These are phyloP conservation scores for Cataglyphis albicans DNA, from an alignment of 2,888 invertebrate genomes.

Conservation along the genomic window DNA sequence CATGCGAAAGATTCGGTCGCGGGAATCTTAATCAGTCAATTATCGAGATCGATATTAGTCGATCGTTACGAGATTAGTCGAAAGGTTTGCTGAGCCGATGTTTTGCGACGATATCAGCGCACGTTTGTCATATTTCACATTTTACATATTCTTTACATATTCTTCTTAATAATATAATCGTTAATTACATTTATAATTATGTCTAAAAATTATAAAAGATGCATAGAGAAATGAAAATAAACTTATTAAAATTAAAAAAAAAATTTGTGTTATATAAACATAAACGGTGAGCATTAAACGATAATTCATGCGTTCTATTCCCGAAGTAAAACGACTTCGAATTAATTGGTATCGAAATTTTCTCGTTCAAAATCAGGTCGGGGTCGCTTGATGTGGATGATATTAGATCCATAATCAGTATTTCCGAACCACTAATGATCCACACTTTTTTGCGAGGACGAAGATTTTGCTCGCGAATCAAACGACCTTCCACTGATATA, in stretches of 20 bases:
- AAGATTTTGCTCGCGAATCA: conserved; percentile 51
- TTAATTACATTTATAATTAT: not conserved
- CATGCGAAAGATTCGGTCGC: not conserved
- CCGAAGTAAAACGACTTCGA: not conserved
- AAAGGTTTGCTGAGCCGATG: not conserved
- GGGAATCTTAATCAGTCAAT: conserved; percentile 2
- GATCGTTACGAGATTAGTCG: not conserved
- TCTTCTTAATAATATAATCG: not conserved
- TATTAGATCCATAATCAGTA: conserved; percentile 56
- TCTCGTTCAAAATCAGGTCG: conserved; percentile 52
- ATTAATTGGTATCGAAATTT: conserved; percentile 34
- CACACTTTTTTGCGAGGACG: conserved; percentile 27
- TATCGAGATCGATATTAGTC: not conserved
- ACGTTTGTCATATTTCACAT: not conserved
- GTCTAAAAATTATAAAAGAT: not conserved
- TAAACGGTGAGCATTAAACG: not conserved
- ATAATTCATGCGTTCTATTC: not conserved
- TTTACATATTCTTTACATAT: not conserved
- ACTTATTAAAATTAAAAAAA: not conserved
- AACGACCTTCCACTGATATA: conserved; percentile 37
- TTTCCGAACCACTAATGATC: conserved; percentile 48
- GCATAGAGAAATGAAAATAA: not conserved
- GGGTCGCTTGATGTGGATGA: conserved; percentile 25
- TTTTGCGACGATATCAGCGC: not conserved
- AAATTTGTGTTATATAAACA: not conserved